Conservation (phyloP, 2,797 vertebrate species). For the Enteromius anoplus region DNA sequence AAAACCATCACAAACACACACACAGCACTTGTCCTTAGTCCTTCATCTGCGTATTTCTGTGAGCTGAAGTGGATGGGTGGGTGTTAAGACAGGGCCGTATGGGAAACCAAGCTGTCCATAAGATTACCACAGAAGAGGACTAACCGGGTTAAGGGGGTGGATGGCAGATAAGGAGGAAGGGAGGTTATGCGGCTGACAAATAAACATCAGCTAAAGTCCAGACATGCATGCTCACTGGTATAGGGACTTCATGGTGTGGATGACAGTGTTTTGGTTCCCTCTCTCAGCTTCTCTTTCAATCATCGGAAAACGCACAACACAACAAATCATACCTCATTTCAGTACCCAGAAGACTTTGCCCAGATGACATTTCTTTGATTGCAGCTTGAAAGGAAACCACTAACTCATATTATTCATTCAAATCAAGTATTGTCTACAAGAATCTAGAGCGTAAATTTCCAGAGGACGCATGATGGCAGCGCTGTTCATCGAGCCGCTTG, state of each 20-base stretch:
- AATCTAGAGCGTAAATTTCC: constrained; percentile 27
- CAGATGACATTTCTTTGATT: constrained; percentile 30
- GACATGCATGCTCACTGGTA: constrained; percentile 3
- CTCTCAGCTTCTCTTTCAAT: background rate
- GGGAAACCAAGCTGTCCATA: constrained; percentile 29
- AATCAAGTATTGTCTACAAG: background rate
- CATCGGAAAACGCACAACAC: background rate
- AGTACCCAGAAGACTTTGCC: constrained; percentile 13
- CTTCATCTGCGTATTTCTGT: background rate
- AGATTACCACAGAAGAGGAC: constrained; percentile 25
- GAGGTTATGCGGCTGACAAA: background rate
- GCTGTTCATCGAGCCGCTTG: background rate
- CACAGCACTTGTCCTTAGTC: constrained; percentile 39
- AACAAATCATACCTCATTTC: constrained; percentile 33
- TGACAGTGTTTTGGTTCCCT: constrained; percentile 12
- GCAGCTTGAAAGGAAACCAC: constrained; percentile 37
- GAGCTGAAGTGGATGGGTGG: constrained; percentile 14
- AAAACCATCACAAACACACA: constrained; percentile 25
- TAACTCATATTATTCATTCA: constrained; percentile 39
- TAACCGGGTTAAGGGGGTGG: background rate
- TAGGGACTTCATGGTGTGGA: background rate
- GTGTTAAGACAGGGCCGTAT: constrained; percentile 29
- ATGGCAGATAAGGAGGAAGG: background rate
- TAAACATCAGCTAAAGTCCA: constrained; percentile 32
- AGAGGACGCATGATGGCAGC: background rate